Evolutionary conservation across 2,888 invertebrate genomes (phyloP).

Genomic region (Eilema sororculum): DNA sequence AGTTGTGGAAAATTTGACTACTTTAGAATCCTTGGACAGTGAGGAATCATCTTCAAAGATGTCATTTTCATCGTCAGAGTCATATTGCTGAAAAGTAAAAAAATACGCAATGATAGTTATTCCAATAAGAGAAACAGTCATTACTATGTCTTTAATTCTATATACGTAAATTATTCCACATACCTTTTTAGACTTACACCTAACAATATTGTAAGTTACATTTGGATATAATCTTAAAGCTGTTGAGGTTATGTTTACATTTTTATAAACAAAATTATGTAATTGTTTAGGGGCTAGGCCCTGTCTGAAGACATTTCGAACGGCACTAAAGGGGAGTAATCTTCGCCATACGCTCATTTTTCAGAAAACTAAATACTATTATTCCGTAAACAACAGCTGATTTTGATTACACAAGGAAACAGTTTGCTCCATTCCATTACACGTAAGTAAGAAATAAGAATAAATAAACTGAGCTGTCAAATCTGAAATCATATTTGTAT

Average conservation of each 20-base stretch:
- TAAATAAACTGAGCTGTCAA: neutral
- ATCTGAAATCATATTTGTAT: neutral
- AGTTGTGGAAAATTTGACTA: conserved; percentile 88
- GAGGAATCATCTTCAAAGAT: conserved; percentile 79
- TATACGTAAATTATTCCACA: conserved; percentile 19
- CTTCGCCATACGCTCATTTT: conserved; percentile 60
- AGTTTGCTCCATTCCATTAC: neutral
- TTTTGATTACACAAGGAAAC: conserved; percentile 3
- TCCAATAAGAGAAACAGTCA: neutral
- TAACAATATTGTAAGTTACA: conserved; percentile 49
- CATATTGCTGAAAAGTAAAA: conserved; percentile 65
- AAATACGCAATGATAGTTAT: neutral
- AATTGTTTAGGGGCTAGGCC: conserved; percentile 40
- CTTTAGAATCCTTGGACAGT: conserved; percentile 88
- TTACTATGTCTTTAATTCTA: neutral
- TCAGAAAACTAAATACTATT: neutral
- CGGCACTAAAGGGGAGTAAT: conserved; percentile 35
- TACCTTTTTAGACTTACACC: conserved; percentile 78
- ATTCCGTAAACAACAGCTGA: conserved; percentile 11
- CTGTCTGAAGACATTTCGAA: conserved; percentile 38
- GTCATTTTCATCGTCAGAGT: conserved; percentile 84
- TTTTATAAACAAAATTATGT: conserved; percentile 50
- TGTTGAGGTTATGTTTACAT: conserved; percentile 65
- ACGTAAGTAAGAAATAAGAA: neutral
- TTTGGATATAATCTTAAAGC: conserved; percentile 34